Percentiles rank a stretch among this genome's conserved stretches.
Conservation (phyloP, 2,888 invertebrate genomes). For the Drosophila testacea region DNA sequence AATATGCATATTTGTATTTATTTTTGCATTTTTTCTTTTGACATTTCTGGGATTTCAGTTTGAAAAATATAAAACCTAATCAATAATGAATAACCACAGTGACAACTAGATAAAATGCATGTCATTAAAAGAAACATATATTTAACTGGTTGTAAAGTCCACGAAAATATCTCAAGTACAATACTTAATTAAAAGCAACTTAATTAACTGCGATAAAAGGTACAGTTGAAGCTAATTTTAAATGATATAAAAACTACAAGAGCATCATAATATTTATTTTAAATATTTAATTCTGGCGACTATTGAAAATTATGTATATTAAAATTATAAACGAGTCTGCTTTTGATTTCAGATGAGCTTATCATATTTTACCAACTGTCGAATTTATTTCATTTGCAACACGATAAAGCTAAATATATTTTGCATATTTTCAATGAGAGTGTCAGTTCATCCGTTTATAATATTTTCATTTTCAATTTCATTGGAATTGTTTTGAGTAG, state of each 20-base stretch:
- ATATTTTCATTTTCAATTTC: constrained; percentile 18
- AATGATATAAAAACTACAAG: neutral
- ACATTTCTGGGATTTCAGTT: neutral
- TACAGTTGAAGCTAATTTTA: neutral
- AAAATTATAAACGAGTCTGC: too few relatives aligned
- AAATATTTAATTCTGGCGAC: neutral
- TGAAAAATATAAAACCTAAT: neutral
- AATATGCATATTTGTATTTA: constrained; percentile 2
- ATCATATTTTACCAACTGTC: neutral
- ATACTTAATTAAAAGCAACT: too few relatives aligned
- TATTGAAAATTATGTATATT: too few relatives aligned
- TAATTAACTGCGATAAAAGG: too few relatives aligned
- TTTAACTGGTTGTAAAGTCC: too few relatives aligned
- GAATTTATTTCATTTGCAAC: neutral
- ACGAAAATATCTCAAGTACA: too few relatives aligned
- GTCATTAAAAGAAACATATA: neutral
- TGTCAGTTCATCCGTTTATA: constrained; percentile 8
- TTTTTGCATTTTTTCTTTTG: neutral
- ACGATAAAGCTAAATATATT: constrained; percentile 7
- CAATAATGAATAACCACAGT: neutral
- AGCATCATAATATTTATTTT: neutral
- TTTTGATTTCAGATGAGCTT: too few relatives aligned
- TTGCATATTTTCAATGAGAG: constrained; percentile 10
- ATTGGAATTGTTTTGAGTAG: constrained; percentile 32
- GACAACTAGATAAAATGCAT: neutral